Conservation (phyloP, 2,113 vertebrate genomes). For the Cranoglanis bouderius region DNA sequence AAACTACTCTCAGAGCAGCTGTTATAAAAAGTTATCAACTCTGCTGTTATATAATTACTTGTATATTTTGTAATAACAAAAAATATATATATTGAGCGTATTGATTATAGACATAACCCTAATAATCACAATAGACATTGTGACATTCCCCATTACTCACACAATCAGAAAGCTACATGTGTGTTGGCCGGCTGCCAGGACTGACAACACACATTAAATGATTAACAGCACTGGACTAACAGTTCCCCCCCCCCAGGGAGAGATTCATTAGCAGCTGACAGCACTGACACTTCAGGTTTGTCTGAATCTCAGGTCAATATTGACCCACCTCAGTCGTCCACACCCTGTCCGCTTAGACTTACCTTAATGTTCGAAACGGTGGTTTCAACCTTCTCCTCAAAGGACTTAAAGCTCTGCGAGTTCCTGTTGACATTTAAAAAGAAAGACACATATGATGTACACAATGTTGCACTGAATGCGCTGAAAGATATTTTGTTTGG, state of each 20-base stretch:
- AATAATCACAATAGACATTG: no score
- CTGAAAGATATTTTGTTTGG: background rate
- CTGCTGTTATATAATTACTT: background rate
- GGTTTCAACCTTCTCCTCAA: slow-evolving; percentile 96
- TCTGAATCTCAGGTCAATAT: slow-evolving; percentile 15
- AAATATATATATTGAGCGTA: no score
- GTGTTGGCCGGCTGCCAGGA: slow-evolving; percentile 10
- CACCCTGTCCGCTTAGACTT: slow-evolving; percentile 47
- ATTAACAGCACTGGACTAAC: slow-evolving; percentile 34
- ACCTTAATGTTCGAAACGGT: slow-evolving; percentile 96
- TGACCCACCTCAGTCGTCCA: slow-evolving; percentile 10
- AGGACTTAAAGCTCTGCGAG: slow-evolving; percentile 94
- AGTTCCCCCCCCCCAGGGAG: background rate
- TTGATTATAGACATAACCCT: no score
- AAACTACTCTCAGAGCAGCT: background rate
- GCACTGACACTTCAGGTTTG: slow-evolving; percentile 7
- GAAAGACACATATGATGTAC: background rate
- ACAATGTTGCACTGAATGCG: background rate
- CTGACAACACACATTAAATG: slow-evolving; percentile 32
- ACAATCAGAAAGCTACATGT: background rate
- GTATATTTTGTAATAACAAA: background rate
- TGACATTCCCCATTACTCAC: background rate
- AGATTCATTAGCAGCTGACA: background rate
- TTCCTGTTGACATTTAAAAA: slow-evolving; percentile 76
- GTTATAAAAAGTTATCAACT: background rate